Evolutionary conservation across 1,140 invertebrate genomes (phyloP).

Genomic region (Rhysida immarginata): DNA sequence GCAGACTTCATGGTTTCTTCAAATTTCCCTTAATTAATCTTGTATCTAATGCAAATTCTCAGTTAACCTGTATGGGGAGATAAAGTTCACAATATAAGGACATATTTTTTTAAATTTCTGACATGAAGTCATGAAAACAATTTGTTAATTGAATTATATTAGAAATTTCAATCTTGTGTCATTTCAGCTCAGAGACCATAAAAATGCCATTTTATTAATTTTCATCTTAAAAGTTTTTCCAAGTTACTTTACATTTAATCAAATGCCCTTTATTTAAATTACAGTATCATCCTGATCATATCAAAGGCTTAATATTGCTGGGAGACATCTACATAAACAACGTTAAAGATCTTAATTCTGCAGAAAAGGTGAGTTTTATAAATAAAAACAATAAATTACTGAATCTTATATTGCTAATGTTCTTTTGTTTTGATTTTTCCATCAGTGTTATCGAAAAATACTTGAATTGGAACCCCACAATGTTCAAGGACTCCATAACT

Average conservation of each 20-base stretch:
- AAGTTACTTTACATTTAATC: too few relatives aligned
- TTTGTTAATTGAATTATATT: too few relatives aligned
- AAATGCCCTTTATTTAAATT: background rate
- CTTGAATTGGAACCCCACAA: constrained; percentile 73
- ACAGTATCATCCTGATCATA: constrained; percentile 78
- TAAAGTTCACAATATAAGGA: too few relatives aligned
- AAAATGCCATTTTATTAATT: background rate
- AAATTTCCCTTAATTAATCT: too few relatives aligned
- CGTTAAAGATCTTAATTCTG: constrained; percentile 81
- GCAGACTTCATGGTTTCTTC: too few relatives aligned
- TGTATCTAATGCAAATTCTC: too few relatives aligned
- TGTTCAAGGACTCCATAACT: constrained; percentile 85
- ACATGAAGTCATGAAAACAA: background rate
- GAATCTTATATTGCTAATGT: too few relatives aligned
- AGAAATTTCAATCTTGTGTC: background rate
- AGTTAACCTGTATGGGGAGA: too few relatives aligned
- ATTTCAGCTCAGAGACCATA: background rate
- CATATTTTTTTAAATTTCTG: too few relatives aligned
- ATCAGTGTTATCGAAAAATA: constrained; percentile 76
- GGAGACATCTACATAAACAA: constrained; percentile 95
- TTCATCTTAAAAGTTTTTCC: background rate
- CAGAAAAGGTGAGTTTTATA: constrained; percentile 68
- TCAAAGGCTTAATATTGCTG: constrained; percentile 82
- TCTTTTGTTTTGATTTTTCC: constrained; percentile 19
- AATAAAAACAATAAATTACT: too few relatives aligned